These are phyloP conservation scores for Drosophila ezoana DNA, from an alignment of 2,888 invertebrate species.

Conservation along the genomic window DNA sequence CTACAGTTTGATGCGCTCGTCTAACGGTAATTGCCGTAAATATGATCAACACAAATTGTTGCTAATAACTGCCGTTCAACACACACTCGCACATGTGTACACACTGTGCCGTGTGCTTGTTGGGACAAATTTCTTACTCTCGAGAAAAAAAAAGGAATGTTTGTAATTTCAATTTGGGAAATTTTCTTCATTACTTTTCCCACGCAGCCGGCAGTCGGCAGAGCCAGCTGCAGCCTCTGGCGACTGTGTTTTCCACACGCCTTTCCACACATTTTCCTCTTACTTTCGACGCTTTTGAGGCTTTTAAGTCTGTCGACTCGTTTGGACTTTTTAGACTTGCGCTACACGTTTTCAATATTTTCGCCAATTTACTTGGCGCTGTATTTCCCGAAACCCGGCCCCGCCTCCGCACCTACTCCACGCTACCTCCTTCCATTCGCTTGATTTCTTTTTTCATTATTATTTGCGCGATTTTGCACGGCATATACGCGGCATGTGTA, in stretches of 20 bases:
- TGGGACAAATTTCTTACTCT: conserved; percentile 33
- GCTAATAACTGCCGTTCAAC: conserved; percentile 71
- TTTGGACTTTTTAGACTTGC: conserved; percentile 25
- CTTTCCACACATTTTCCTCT: conserved; percentile 12
- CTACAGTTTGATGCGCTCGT: conserved; percentile 60
- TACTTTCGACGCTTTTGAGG: conserved; percentile 28
- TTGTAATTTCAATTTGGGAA: conserved; percentile 78
- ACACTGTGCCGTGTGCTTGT: conserved; percentile 7
- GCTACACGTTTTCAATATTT: conserved; percentile 71
- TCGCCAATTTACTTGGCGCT: conserved; percentile 72
- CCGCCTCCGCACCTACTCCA: background rate
- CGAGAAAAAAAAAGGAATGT: conserved; percentile 41
- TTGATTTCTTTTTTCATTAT: conserved; percentile 72
- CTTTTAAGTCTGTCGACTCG: conserved; percentile 25
- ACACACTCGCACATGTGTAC: conserved; percentile 5
- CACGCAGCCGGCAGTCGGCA: conserved; percentile 15
- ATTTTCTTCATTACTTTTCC: conserved; percentile 73
- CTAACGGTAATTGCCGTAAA: conserved; percentile 75
- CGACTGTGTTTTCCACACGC: conserved; percentile 29
- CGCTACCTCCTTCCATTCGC: conserved; percentile 24
- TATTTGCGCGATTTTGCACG: conserved; percentile 79
- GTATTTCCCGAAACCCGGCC: conserved; percentile 3
- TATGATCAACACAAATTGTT: conserved; percentile 74
- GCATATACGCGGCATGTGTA: conserved; percentile 60
- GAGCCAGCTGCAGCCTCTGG: conserved; percentile 41